These are phyloP conservation scores for Pomacea canaliculata DNA, from an alignment of 2,888 invertebrate genomes.

Conservation along the genomic window DNA sequence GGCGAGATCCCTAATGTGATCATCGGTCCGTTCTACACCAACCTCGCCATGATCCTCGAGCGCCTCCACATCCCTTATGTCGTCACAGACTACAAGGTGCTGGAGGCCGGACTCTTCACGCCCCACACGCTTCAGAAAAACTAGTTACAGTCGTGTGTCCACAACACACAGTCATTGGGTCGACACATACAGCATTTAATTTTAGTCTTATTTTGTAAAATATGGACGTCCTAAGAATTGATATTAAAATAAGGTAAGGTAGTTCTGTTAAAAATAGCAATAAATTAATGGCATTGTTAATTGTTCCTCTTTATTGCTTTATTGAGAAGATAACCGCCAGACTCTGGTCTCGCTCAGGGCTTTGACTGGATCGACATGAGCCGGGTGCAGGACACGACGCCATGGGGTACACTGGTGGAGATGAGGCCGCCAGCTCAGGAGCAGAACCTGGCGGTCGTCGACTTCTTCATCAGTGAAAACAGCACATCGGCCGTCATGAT, in stretches of 20 bases:
- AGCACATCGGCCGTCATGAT: slow-evolving; percentile 57
- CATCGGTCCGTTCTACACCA: slow-evolving; percentile 60
- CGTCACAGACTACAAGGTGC: slow-evolving; percentile 52
- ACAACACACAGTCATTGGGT: no score
- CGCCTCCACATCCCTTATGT: slow-evolving; percentile 51
- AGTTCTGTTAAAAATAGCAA: no score
- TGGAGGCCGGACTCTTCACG: no score
- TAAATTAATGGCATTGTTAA: no score
- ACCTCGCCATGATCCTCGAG: slow-evolving; percentile 58
- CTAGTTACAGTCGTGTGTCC: no score
- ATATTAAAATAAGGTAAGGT: no score
- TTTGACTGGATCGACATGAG: slow-evolving; percentile 60
- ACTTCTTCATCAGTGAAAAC: slow-evolving; percentile 44
- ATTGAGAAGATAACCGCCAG: no score
- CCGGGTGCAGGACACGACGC: slow-evolving; percentile 50
- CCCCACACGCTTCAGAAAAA: no score
- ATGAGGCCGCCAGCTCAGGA: slow-evolving; percentile 55
- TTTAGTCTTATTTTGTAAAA: no score
- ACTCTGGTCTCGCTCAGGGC: slow-evolving; percentile 30
- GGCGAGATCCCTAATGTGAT: slow-evolving; percentile 43
- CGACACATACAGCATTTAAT: no score
- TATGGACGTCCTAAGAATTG: no score
- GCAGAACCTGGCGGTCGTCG: slow-evolving; percentile 58
- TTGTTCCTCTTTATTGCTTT: no score
- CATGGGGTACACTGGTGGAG: slow-evolving; percentile 55